phyloP scores from a whole-genome alignment of 2,888 invertebrate genomes.

The Chaetogeoica ovagalla region DNA sequence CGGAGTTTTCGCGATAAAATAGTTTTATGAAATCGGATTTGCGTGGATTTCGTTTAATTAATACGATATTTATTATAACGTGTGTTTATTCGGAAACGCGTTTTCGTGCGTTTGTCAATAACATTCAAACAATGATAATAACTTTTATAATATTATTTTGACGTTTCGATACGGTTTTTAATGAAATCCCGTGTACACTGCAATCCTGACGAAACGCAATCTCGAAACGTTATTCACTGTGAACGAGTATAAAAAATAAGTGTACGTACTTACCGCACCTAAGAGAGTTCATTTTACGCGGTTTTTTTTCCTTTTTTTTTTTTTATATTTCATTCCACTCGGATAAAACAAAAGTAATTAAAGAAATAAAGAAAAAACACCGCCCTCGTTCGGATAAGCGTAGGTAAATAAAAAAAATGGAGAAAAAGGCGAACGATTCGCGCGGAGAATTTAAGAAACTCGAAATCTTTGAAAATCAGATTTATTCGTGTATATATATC shows the following conservation, averaged over 20 bases:
- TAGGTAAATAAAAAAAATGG: neutral
- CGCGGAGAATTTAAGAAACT: neutral
- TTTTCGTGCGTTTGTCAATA: no score
- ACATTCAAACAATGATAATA: neutral
- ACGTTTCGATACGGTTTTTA: neutral
- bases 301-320: neutral
- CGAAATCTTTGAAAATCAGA: slow-evolving; percentile 14
- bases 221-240: slow-evolving; percentile 7
- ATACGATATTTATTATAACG: no score
- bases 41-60: no score
- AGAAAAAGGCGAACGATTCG: neutral
- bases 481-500: slow-evolving; percentile 37
- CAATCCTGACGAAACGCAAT: neutral
- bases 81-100: no score
- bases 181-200: neutral
- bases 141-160: neutral
- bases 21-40: no score
- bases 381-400: slow-evolving; percentile 8
- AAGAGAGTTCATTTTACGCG: neutral
- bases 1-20: no score
- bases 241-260: neutral
- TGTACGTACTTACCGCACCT: no score
- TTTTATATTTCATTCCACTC: neutral
- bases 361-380: slow-evolving; percentile 35
- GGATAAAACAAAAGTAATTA: slow-evolving; percentile 52